phyloP scores from a whole-genome alignment of 2,797 vertebrate species.

The Helicolenus hilgendorfi region DNA sequence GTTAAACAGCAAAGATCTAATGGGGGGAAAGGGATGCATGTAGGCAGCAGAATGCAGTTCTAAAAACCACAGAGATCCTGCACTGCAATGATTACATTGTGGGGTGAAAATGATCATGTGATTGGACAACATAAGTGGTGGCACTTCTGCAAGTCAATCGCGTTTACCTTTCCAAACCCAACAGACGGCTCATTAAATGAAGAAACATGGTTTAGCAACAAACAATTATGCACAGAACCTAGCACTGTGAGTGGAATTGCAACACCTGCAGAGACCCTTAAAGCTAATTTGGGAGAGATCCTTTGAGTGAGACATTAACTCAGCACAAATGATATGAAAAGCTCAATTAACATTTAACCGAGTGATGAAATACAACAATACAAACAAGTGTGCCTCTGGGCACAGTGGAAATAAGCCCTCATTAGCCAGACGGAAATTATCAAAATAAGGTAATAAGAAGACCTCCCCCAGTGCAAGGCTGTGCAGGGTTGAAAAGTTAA shows the following conservation, averaged over 20 bases:
- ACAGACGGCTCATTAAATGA: constrained; percentile 80
- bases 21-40: neutral
- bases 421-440: constrained; percentile 88
- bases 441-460: constrained; percentile 77
- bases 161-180: constrained; percentile 47
- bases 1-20: constrained; percentile 46
- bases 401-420: constrained; percentile 80
- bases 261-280: constrained; percentile 81
- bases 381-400: constrained; percentile 86
- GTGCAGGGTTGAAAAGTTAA: constrained; percentile 59
- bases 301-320: constrained; percentile 85
- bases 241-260: constrained; percentile 63
- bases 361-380: constrained; percentile 86
- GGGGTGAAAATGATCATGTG: constrained; percentile 29
- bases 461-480: constrained; percentile 55
- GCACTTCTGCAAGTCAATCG: constrained; percentile 43
- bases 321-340: constrained; percentile 82
- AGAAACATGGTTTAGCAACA: constrained; percentile 81
- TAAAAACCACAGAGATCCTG: constrained; percentile 25
- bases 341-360: constrained; percentile 90
- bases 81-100: constrained; percentile 15
- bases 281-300: constrained; percentile 78
- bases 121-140: constrained; percentile 38
- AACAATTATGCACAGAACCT: constrained; percentile 69
- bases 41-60: constrained; percentile 7